Evolutionary conservation across 2,888 invertebrate genomes (phyloP), one percentile per base, ranked within the genome.

Genomic region (Ellobium chinense): DNA sequence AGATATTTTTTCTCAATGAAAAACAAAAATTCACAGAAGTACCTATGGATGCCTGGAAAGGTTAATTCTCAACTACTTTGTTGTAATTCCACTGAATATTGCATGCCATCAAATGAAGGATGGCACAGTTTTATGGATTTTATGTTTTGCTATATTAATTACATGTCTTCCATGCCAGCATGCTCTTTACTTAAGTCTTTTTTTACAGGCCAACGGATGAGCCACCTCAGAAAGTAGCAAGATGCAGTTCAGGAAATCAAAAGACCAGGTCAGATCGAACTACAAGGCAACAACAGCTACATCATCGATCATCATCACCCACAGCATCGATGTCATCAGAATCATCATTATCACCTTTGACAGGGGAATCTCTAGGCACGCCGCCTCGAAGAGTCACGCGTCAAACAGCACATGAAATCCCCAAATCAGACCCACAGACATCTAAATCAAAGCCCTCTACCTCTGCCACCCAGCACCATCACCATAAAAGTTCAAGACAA

Each of bases 341-440:
- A 36, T 79, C 79, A 24, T 60, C 65, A 54, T 54, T 65, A 1
- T 56, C 79, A 66, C 7, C 12, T 5, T 31, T 46, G 29, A 14
- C 54, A n/a, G 60, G 31, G 39, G 66, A 66, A 37, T 68, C 80
- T n/a, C 66, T 56, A 27, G 12, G 18, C n/a, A 62, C 46, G 2
- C 78, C 78, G 4, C 63, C 56, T 54, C 75, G 80, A 4, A 36
- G 80, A 34, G 36, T 80, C 62, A 80, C 80, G 0, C 73, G 80
- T 18, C 80, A 68, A 34, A 56, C 66, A 27, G 65, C 31, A 31
- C 80, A 80, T 36, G 77, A 77, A 27, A 9, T 39, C 4, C 58
- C 77, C 36, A 58, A 60, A 39, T 65, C 69, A 12, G 77, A 77
- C 46, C 29, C 39, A 27, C 58, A 58, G 18, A 36, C 14, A 12